Evolutionary conservation across 2,113 vertebrate species (phyloP).

Genomic region (Meleagris gallopavo): DNA sequence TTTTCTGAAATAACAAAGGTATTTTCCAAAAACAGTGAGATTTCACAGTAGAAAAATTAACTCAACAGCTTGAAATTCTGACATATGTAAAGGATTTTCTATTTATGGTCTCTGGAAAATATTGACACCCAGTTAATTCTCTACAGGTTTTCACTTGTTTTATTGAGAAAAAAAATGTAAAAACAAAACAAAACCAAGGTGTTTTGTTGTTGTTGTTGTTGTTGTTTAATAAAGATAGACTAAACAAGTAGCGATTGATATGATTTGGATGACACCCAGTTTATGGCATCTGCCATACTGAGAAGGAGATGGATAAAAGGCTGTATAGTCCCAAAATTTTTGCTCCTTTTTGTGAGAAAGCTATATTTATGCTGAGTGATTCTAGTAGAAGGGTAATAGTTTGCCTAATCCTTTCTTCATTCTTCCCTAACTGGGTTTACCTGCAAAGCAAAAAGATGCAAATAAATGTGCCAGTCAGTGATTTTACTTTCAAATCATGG

Average conservation of each 20-base stretch:
- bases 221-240: not conserved
- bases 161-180: not conserved
- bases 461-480: not conserved
- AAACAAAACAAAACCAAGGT: not conserved
- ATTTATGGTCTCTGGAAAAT: not conserved
- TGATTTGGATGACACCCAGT: not conserved
- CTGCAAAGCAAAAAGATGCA: not conserved
- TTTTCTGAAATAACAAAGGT: not conserved
- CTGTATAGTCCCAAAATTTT: not conserved
- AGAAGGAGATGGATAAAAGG: not conserved
- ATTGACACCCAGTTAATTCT: not conserved
- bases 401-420: not conserved
- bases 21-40: not conserved
- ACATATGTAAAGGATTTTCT: not conserved
- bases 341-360: not conserved
- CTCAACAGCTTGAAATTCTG: not conserved
- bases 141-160: not conserved
- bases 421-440: accelerated
- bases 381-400: not conserved
- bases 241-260: not conserved
- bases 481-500: not conserved
- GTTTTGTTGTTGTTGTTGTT: not conserved
- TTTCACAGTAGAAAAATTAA: not conserved
- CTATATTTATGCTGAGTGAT: not conserved
- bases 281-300: not conserved